Base-by-base conservation (phyloP, 2,113 vertebrate genomes). In the Scalopus aquaticus region DNA sequence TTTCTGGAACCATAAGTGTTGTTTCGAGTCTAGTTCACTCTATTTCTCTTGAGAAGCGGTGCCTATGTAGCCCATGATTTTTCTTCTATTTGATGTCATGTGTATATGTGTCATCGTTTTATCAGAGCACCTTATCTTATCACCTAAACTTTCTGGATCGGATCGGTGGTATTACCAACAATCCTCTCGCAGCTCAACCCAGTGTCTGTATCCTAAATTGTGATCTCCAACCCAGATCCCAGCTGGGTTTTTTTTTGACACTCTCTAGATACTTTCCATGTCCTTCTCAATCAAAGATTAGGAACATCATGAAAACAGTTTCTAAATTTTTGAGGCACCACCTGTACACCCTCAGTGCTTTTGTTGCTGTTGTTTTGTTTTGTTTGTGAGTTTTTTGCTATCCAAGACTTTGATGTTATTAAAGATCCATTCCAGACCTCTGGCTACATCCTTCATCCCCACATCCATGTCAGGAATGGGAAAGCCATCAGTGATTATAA, bases 1-100 rank as follows among this genome's bases (percentile, higher is more conserved):
- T 91, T 88, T 93, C 86, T 67, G n/a, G 88, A 78, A 78, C 39
- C 54, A 60, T 76, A 92, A 91, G 79, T 77, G 54, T 60, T 78
- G 54, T 74, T 72, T 35, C 82, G 81, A 28, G 32, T 54, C 30
- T 62, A 60, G 30, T 70, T 84, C 12, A 13, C 90, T 58, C 1
- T 88, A 65, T 95, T 92, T 96, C 90, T 88, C 90, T 95, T 93
- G n/a, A 84, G 84, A 93, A 84, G n/a, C 32, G 42, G 44, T 67
- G 49, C 62, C 78, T 70, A 9, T 81, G 39, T 60, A 70, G 37
- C 32, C 67, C 49, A 35, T 35, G 83, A n/a, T 20, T 78, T 96
- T 88, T 93, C 78, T 95, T 95, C 87, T 56, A 90, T 83, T 95
- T 70, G 35, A 88, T 86, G 85, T 42, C 67, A 42, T 26, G 16